Evolutionary conservation across 1,140 invertebrate species (phyloP), one percentile per base, ranked within the genome.

Genomic region (Trichogramma pretiosum): DNA sequence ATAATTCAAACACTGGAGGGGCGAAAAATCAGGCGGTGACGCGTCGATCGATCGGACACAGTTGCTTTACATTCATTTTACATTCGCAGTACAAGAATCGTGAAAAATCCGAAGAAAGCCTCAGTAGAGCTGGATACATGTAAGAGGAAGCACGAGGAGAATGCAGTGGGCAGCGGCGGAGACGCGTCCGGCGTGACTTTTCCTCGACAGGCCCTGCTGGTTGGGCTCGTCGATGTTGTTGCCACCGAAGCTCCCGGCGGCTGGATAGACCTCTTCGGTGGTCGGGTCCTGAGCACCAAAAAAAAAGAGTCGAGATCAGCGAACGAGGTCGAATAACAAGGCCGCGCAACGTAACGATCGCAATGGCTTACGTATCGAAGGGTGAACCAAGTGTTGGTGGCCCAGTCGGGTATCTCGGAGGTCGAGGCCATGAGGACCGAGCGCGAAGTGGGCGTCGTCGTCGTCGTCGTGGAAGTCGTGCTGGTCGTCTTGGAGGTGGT

Each of bases 191-290:
- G 5, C 14, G 23, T 35, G 18, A 5, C 28, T 19, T 14, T 42
- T 51, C 21, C 49, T 70, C 7, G 61, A 64, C 17, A 77, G 56
- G 2, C 77, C 77, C 52, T 77, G 72, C 52, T 79, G 77, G 55
- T 79, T 79, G 1, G 77, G 77, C 55, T 78, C 77, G 43, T 79
- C 77, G 4, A 79, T 71, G 51, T 75, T 68, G 55, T 77, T 78
- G 33, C 64, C 72, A 9, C 72, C 62, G 54, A 72, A 74, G 56
- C 67, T 71, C 21, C 72, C 73, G 18, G 73, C 72, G 1, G 68
- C 71, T 28, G 74, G 73, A 46, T 72, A 75, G 71, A 74, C 75
- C 1, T 73, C 68, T 37, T 71, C 65, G 7, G 66, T 67, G 32
- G 57, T 56, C 24, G 58, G 53, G 40, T 60, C 56, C 58, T 65